These are phyloP conservation scores for Agrypnia vestita DNA, from an alignment of 1,140 invertebrate genomes.

Conservation along the genomic window DNA sequence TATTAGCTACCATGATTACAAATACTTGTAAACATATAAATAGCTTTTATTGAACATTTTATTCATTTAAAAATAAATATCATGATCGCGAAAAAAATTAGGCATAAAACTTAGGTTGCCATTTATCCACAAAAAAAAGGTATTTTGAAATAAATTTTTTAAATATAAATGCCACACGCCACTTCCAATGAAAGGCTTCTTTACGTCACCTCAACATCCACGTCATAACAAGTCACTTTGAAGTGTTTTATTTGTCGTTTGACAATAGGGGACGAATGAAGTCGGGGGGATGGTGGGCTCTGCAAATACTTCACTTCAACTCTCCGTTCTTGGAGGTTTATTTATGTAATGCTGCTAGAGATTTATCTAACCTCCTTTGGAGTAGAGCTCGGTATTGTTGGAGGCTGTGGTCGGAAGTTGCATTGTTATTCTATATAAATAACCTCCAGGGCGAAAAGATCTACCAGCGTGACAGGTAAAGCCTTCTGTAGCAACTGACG, in stretches of 20 bases:
- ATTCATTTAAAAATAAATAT: too few relatives aligned
- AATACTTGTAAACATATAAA: too few relatives aligned
- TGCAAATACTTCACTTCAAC: constrained; percentile 19
- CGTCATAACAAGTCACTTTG: constrained; percentile 41
- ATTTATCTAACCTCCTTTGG: constrained; percentile 21
- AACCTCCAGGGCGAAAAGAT: background rate
- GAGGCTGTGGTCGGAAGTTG: constrained; percentile 10
- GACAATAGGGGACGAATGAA: constrained; percentile 30
- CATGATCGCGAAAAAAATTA: too few relatives aligned
- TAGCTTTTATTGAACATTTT: too few relatives aligned
- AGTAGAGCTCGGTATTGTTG: background rate
- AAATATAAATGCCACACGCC: too few relatives aligned
- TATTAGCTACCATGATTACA: too few relatives aligned
- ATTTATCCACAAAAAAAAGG: too few relatives aligned
- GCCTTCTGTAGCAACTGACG: background rate
- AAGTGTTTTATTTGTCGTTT: constrained; percentile 47
- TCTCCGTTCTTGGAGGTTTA: constrained; percentile 14
- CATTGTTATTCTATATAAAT: constrained; percentile 33
- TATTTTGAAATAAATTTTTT: too few relatives aligned
- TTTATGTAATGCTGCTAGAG: constrained; percentile 30
- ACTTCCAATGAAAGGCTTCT: background rate
- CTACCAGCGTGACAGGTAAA: background rate
- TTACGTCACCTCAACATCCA: constrained; percentile 15
- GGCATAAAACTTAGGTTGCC: too few relatives aligned
- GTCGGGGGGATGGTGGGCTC: background rate